Evolutionary conservation across 2,113 vertebrate species (phyloP), one percentile per base, ranked within the genome.

Genomic region (Paracanthobrama guichenoti): DNA sequence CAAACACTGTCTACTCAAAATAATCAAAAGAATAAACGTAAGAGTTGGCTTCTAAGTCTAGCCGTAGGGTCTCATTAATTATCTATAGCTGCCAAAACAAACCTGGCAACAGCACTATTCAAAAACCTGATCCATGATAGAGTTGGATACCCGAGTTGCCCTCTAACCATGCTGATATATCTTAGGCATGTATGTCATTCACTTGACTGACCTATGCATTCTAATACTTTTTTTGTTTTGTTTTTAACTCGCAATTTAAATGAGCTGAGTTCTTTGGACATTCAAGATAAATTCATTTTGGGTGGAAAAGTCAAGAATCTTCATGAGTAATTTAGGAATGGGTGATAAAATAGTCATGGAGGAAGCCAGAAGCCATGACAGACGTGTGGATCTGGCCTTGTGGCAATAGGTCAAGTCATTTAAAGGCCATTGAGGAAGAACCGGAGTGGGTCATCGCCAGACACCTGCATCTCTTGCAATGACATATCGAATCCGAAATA

Each of bases 311-410:
- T 76, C 50, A 73, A 79, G 79, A n/a, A 53, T 71, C 55, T 84
- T 90, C 78, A 90, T 90, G 74, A 89, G 82, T 89, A 88, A 86
- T 91, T 88, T 84, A 91, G 83, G 50, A 60, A 14, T 76, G 72
- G 64, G 44, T 62, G 35, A 89, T 87, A 74, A 90, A 91, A 87
- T 79, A 88, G 84, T 88, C 46, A 88, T 84, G 78, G 24, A 39
- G 50, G 28, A 71, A 67, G 66, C 22, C 55, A 62, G 31, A 44
- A 83, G 81, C 55, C 85, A 80, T 71, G 48, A 72, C 31, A 79
- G 24, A 44, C 39, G 2, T 79, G 69, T 84, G 31, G 79, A 50
- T 39, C 39, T 66, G 75, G 66, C 26, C 59, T 77, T 24, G 69
- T 44, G 62, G 53, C 20, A 39, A 42, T 39, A 67, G 72, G 57